Conservation (phyloP, 2,113 vertebrate genomes). For the Sylvietta virens region DNA sequence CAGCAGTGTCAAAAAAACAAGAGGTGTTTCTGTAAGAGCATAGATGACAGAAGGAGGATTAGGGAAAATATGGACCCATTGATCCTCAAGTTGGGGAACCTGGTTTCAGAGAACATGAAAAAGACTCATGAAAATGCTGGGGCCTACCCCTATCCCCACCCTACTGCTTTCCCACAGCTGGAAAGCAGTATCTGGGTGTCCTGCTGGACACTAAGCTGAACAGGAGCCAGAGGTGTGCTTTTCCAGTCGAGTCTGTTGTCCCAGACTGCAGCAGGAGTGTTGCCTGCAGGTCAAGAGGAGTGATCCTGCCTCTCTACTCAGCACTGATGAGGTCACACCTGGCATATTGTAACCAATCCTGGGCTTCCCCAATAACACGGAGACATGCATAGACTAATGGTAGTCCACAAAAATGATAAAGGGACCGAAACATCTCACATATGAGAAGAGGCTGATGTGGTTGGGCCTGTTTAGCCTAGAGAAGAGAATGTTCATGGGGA, state of each 20-base stretch:
- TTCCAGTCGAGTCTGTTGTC: background rate
- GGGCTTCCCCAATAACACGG: background rate
- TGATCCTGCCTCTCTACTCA: background rate
- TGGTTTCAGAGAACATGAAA: background rate
- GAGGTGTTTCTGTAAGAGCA: background rate
- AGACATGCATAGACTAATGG: background rate
- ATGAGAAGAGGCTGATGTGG: background rate
- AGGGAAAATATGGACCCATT: accelerated
- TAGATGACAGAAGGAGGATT: background rate
- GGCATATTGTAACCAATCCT: background rate
- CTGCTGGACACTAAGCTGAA: background rate
- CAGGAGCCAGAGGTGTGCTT: background rate
- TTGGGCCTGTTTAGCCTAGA: background rate
- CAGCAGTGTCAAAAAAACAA: background rate
- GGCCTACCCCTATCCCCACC: accelerated
- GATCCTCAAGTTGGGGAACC: background rate
- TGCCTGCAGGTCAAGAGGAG: background rate
- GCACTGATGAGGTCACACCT: background rate
- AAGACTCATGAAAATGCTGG: background rate
- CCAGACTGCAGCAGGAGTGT: background rate
- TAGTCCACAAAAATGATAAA: background rate
- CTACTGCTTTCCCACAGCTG: background rate
- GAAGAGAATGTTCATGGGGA: background rate
- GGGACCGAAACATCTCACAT: background rate
- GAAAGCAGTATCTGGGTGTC: background rate